A percentile compares a stretch with the other conserved stretches of the same genome.
phyloP scores from a whole-genome alignment of 1,140 invertebrate genomes.

The Goniozus legneri region DNA sequence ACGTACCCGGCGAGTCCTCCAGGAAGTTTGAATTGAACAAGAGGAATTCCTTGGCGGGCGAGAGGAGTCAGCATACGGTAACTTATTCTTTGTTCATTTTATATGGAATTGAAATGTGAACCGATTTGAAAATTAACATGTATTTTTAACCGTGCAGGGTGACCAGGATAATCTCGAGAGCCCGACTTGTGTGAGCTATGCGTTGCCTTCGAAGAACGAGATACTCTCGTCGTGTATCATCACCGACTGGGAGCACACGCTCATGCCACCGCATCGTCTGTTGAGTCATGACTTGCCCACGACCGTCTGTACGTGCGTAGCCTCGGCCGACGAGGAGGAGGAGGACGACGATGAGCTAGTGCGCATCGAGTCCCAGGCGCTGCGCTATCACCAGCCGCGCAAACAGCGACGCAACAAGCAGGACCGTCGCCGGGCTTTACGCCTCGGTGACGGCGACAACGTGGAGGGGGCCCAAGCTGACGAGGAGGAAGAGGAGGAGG shows the following conservation, averaged over 20 bases:
- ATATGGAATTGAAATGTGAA: no score
- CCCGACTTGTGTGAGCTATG: constrained; percentile 41
- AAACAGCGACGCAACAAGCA: not conserved
- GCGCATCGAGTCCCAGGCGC: constrained; percentile 50
- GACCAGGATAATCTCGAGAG: constrained; percentile 31
- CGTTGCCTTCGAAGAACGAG: constrained; percentile 29
- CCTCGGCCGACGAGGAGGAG: constrained; percentile 57
- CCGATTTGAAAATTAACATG: no score
- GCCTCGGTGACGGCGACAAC: constrained; percentile 50
- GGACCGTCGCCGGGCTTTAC: no score
- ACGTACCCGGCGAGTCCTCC: constrained; percentile 59
- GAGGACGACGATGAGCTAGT: constrained; percentile 51
- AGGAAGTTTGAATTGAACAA: constrained; percentile 55
- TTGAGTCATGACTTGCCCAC: constrained; percentile 47
- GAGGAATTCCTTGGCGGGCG: constrained; percentile 64
- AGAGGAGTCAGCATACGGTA: constrained; percentile 52
- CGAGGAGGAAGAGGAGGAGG: constrained; percentile 40
- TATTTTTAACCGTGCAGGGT: constrained; percentile 6
- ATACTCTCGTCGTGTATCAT: constrained; percentile 47
- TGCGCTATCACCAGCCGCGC: constrained; percentile 40
- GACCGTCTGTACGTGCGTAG: constrained; percentile 64
- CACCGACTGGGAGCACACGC: constrained; percentile 53
- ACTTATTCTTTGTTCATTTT: no score
- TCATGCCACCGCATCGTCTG: constrained; percentile 53
- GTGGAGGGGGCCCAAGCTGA: constrained; percentile 43